These are phyloP conservation scores for Chelonus insularis DNA, from an alignment of 1,140 invertebrate species.

Conservation along the genomic window DNA sequence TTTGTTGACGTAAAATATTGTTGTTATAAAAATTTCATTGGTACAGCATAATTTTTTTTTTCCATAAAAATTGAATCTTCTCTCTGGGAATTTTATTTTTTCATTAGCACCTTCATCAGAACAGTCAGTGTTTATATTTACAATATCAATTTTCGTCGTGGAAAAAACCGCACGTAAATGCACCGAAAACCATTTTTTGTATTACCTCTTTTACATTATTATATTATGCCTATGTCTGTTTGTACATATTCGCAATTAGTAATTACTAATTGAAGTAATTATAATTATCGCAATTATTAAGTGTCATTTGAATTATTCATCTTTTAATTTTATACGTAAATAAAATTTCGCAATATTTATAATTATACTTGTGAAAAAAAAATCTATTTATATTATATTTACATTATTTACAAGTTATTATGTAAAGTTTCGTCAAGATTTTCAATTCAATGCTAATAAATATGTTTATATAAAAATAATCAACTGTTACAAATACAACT, in stretches of 20 bases:
- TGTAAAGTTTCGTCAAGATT: too few species aligned
- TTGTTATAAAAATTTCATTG: not conserved
- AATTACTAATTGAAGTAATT: too few species aligned
- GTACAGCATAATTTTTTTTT: not conserved
- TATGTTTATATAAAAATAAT: too few species aligned
- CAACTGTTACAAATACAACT: too few species aligned
- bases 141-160: conserved; percentile 20
- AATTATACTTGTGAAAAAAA: too few species aligned
- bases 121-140: conserved; percentile 10
- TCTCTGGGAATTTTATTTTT: conserved; percentile 23
- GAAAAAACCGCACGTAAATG: conserved; percentile 18
- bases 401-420: too few species aligned
- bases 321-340: conserved; percentile 57
- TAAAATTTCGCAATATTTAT: too few species aligned
- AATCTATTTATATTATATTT: too few species aligned
- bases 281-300: conserved; percentile 44
- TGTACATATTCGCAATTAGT: conserved; percentile 47
- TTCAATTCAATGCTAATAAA: too few species aligned
- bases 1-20: not conserved
- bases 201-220: conserved; percentile 2
- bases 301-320: conserved; percentile 44
- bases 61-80: not conserved
- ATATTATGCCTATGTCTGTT: not conserved
- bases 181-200: conserved; percentile 5
- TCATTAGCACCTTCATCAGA: conserved; percentile 21